Percentiles rank a stretch among this genome's conserved stretches.
Conservation (phyloP, 2,113 vertebrate genomes). For the Bambusicola thoracicus region DNA sequence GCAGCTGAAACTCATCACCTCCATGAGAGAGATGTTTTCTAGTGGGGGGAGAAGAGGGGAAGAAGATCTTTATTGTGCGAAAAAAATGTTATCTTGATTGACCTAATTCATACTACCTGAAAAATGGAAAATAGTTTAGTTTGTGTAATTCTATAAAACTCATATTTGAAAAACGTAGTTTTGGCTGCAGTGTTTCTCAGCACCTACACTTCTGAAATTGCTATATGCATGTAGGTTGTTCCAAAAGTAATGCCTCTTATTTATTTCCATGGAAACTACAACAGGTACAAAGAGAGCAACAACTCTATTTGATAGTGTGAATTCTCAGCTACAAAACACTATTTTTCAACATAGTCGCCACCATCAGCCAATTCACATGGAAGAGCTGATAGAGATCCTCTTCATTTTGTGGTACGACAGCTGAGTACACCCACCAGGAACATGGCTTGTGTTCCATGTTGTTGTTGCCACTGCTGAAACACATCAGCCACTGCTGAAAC, state of each 20-base stretch:
- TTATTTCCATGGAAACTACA: not conserved
- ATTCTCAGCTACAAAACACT: not conserved
- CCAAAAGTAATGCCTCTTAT: not conserved
- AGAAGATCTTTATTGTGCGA: not conserved
- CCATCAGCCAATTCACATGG: not conserved
- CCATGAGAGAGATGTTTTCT: not conserved
- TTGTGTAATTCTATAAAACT: not conserved
- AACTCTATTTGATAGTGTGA: not conserved
- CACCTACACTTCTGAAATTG: not conserved
- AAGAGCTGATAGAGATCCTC: not conserved
- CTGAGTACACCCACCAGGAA: not conserved
- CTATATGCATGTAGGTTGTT: not conserved
- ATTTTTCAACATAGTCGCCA: not conserved
- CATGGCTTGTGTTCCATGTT: not conserved
- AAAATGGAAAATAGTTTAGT: not conserved
- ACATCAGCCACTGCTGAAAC: not conserved
- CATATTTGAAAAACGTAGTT: not conserved
- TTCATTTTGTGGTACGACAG: not conserved
- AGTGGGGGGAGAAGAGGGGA: not conserved
- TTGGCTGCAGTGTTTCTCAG: not conserved
- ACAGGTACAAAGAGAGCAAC: too few relatives aligned
- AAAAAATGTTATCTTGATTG: not conserved
- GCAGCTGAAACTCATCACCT: accelerated
- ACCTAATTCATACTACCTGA: not conserved
- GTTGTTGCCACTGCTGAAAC: not conserved